Conservation (phyloP, 1,140 invertebrate genomes). For the Solen grandis region DNA sequence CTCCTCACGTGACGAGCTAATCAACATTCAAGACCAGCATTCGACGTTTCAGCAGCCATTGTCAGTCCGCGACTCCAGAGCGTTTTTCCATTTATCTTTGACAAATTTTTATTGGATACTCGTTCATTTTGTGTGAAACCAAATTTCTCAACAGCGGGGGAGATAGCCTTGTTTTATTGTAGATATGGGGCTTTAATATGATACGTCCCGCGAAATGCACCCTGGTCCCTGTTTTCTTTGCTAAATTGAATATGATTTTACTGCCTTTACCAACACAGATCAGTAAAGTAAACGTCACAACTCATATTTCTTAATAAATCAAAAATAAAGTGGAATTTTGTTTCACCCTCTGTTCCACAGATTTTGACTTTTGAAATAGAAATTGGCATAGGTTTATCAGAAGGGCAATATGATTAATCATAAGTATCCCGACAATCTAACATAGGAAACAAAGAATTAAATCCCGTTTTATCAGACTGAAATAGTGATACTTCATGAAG, state of each 20-base stretch:
- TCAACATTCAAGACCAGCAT: too few relatives aligned
- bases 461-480: too few relatives aligned
- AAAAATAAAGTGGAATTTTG: background rate
- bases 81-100: slow-evolving; percentile 54
- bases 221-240: slow-evolving; percentile 35
- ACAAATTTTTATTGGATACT: slow-evolving; percentile 58
- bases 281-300: slow-evolving; percentile 27
- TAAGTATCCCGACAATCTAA: too few relatives aligned
- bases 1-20: too few relatives aligned
- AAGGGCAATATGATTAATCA: too few relatives aligned
- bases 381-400: too few relatives aligned
- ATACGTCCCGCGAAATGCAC: slow-evolving; percentile 15
- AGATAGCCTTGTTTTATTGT: slow-evolving; percentile 28
- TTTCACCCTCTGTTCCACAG: too few relatives aligned
- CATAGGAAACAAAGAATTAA: too few relatives aligned
- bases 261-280: background rate
- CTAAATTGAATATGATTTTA: slow-evolving; percentile 43
- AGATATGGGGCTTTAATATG: slow-evolving; percentile 10
- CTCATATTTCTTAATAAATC: slow-evolving; percentile 51
- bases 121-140: slow-evolving; percentile 39
- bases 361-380: too few relatives aligned
- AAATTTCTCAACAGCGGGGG: slow-evolving; percentile 43
- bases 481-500: too few relatives aligned
- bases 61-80: too few relatives aligned
- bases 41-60: too few relatives aligned